phyloP scores from a whole-genome alignment of 2,797 vertebrate genomes.

The Xenops minutus region DNA sequence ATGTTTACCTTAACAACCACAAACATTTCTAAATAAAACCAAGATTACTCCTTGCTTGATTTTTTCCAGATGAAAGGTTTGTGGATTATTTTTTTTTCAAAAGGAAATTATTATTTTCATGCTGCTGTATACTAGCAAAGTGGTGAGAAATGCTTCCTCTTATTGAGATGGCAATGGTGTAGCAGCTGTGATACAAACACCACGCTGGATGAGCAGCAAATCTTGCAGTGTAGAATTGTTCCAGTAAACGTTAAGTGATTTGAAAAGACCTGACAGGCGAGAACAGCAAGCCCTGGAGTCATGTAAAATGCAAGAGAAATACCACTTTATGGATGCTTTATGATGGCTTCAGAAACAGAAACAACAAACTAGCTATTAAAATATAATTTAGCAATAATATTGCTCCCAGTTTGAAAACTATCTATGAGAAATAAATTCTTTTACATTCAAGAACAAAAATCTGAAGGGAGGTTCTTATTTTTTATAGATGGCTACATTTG shows the following conservation, averaged over 20 bases:
- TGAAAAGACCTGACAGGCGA: conserved; percentile 93
- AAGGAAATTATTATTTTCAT: conserved; percentile 60
- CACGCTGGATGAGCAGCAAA: conserved; percentile 79
- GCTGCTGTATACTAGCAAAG: conserved; percentile 37
- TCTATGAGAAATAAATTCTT: conserved; percentile 27
- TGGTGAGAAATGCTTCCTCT: conserved; percentile 62
- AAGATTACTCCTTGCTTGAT: not conserved
- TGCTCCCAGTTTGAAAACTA: conserved; percentile 27
- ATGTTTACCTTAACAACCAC: conserved; percentile 48
- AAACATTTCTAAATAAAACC: conserved; percentile 35
- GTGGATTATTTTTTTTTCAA: conserved; percentile 26
- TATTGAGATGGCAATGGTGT: conserved; percentile 60
- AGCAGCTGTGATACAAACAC: conserved; percentile 74
- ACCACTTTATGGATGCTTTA: conserved; percentile 77
- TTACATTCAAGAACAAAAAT: conserved; percentile 9
- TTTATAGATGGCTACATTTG: conserved; percentile 26
- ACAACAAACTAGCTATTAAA: conserved; percentile 67
- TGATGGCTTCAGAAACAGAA: conserved; percentile 66
- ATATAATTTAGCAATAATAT: conserved; percentile 60
- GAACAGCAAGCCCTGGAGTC: conserved; percentile 89
- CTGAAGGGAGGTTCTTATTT: conserved; percentile 19
- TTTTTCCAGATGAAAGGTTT: conserved; percentile 48
- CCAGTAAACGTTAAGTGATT: conserved; percentile 88
- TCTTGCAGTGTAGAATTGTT: conserved; percentile 84
- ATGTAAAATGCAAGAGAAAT: conserved; percentile 94